Base-by-base conservation (phyloP, 2,113 vertebrate species). In the Tragelaphus buxtoni region DNA sequence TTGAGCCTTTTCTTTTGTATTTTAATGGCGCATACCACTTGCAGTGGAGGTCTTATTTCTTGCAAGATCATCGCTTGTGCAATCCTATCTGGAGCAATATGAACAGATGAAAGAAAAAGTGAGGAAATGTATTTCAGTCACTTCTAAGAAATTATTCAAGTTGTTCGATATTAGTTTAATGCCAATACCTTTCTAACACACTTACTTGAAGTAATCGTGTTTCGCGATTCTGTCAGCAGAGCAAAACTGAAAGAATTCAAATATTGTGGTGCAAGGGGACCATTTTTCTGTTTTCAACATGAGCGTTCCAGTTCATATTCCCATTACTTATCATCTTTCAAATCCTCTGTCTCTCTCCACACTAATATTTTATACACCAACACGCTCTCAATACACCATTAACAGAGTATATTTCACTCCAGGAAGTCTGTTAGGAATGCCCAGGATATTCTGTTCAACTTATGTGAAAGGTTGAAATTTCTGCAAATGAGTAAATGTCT, bases 401-500 rank as follows among this genome's bases (percentile, higher is more conserved):
- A 58, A 35, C 89, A 65, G 82, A 80, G 47, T 96, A 11, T 76
- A 88, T 88, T 97, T 97, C 32, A 96, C 76, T 95, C 93, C 74
- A 76, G 56, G 89, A 97, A 86, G 91, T 95, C 90, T 96, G 87
- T 91, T 86, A 97, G 72, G 56, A 97, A 92, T 96, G 97, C 84
- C 95, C 85, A 53, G 22, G 90, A 98, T 90, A 96, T 87, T 88
- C 55, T 7, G 87, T 74, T 96, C 93, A 92, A 72, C 0, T 16
- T 72, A n/a, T 85, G 11, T 82, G 28, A 85, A 76, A 24, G 28
- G 9, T 13, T 95, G 86, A 96, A 20, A 1, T 60, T 72, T 97
- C 95, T 96, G 32, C 28, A 97, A 97, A 93, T 65, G 55, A 90
- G 30, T 76, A 56, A 17, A 92, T 84, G 84, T 81, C 26, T 90